Percentiles rank a stretch among this genome's conserved stretches.
Conservation (phyloP, 2,797 vertebrate genomes). For the Sternotherus odoratus region DNA sequence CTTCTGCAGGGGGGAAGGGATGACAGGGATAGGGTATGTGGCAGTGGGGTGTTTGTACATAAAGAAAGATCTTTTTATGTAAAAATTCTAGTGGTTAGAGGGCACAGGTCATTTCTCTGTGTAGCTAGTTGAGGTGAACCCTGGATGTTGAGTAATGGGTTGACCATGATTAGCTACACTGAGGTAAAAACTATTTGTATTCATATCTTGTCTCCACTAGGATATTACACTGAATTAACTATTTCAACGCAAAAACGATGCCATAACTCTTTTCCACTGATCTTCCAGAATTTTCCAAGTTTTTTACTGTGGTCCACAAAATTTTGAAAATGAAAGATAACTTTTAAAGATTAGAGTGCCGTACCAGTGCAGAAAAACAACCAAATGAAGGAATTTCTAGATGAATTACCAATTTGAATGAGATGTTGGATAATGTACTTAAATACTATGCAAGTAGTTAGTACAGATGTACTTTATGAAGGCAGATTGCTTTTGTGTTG, state of each 20-base stretch:
- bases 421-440: not conserved
- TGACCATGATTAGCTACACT: not conserved
- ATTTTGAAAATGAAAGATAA: not conserved
- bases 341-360: not conserved
- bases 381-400: not conserved
- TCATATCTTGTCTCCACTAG: not conserved
- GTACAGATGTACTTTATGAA: not conserved
- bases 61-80: not conserved
- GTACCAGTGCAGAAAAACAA: not conserved
- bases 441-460: not conserved
- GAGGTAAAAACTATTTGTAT: not conserved
- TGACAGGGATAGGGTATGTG: too few species aligned
- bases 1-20: too few species aligned
- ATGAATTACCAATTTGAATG: not conserved
- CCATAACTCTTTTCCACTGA: not conserved
- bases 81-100: not conserved
- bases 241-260: not conserved
- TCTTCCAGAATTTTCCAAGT: not conserved
- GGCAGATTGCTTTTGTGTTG: conserved; percentile 3
- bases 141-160: not conserved
- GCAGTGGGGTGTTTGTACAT: not conserved
- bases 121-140: not conserved
- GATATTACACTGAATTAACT: not conserved
- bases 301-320: not conserved
- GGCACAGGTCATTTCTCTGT: not conserved